Conservation (phyloP, 2,888 invertebrate species). For the Amphipoea oculea region DNA sequence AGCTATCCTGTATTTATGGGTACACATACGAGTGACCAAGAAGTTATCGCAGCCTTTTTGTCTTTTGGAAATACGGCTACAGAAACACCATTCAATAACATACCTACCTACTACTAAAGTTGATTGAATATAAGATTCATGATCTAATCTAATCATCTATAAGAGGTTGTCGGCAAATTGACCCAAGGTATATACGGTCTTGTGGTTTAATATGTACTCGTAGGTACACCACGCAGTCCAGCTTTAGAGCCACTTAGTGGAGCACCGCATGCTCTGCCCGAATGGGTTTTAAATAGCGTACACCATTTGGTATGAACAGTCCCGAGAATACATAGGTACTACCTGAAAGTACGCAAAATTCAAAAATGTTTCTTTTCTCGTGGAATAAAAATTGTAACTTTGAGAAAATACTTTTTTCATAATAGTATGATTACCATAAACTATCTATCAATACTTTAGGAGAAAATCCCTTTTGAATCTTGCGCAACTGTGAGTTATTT, state of each 20-base stretch:
- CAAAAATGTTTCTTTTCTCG: too few relatives aligned
- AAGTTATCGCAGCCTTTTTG: neutral
- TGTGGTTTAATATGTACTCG: constrained; percentile 7
- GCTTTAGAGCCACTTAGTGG: constrained; percentile 33
- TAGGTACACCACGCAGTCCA: neutral
- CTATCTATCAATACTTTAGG: neutral
- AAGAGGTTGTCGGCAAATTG: neutral
- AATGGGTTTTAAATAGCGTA: constrained; percentile 27
- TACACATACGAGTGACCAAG: neutral
- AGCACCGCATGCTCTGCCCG: constrained; percentile 14
- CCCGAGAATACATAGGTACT: neutral
- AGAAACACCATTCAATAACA: neutral
- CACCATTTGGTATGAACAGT: constrained; percentile 7
- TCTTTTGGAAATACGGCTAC: neutral
- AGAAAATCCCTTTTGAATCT: neutral
- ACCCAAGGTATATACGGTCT: neutral
- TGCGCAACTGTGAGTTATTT: neutral
- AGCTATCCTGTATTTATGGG: neutral
- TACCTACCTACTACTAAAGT: neutral
- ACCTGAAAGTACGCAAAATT: neutral
- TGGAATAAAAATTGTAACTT: neutral
- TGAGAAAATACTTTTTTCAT: neutral
- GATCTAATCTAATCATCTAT: too few relatives aligned
- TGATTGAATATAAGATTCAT: neutral
- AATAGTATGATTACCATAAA: neutral